Percentiles rank a stretch among this genome's conserved stretches.
phyloP scores from a whole-genome alignment of 2,888 invertebrate species.

The Eupeodes luniger region DNA sequence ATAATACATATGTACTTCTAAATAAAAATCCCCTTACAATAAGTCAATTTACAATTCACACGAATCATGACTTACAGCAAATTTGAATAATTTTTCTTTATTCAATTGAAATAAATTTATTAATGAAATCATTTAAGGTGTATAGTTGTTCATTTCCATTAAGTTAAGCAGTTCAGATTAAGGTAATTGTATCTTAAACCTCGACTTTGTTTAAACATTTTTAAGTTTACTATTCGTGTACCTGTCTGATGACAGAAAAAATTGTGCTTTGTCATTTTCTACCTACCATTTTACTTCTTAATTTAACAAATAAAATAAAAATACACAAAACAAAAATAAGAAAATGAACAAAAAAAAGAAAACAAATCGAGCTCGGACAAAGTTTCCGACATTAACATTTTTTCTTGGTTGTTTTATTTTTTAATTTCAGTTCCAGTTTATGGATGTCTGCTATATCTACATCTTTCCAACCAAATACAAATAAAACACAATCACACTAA shows the following conservation, averaged over 20 bases:
- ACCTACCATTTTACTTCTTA: not conserved
- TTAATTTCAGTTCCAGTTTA: not conserved
- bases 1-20: not conserved
- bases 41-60: conserved; percentile 9
- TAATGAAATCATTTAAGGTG: not conserved
- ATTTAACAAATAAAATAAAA: not conserved
- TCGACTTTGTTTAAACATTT: not conserved
- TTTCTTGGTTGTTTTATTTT: not conserved
- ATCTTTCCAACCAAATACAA: conserved; percentile 8
- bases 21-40: conserved; percentile 5
- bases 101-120: not conserved
- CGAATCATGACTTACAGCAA: conserved; percentile 1
- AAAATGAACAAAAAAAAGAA: not conserved
- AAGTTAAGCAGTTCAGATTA: not conserved
- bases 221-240: not conserved
- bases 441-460: not conserved
- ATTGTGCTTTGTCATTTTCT: not conserved
- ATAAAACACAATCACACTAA: not conserved
- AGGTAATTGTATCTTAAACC: not conserved
- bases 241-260: not conserved
- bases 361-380: not conserved
- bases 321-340: not conserved
- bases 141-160: not conserved
- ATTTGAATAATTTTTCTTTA: not conserved
- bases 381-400: conserved; percentile 6